phyloP scores from a whole-genome alignment of 1,140 invertebrate genomes.

The Pseudomyrmex concolor region DNA sequence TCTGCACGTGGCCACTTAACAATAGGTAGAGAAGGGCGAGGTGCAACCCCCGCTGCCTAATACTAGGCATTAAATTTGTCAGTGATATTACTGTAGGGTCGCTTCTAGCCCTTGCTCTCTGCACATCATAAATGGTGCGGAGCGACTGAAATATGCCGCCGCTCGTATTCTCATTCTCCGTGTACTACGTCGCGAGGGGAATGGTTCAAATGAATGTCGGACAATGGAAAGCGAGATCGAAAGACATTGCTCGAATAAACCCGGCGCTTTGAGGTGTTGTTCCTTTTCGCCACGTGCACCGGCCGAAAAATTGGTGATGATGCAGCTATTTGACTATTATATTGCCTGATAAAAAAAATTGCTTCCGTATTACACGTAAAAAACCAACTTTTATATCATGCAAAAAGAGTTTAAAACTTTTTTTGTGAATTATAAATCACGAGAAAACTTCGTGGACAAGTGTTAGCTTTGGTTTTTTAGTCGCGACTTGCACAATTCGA shows the following conservation, averaged over 20 bases:
- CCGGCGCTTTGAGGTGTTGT: constrained; percentile 29
- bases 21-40: constrained; percentile 66
- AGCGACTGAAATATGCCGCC: constrained; percentile 79
- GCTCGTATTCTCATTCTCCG: constrained; percentile 46
- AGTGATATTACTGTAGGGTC: constrained; percentile 80
- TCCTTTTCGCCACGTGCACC: constrained; percentile 23
- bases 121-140: constrained; percentile 74
- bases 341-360: neutral
- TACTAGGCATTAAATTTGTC: constrained; percentile 84
- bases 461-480: constrained; percentile 2
- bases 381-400: too few relatives aligned
- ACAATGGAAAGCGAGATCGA: constrained; percentile 43
- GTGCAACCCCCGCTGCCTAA: constrained; percentile 79
- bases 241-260: constrained; percentile 47
- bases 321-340: neutral
- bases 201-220: constrained; percentile 36
- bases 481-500: neutral
- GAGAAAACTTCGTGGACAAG: constrained; percentile 20
- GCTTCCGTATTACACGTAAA: too few relatives aligned
- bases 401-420: too few relatives aligned
- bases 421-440: neutral
- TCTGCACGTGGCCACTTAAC: constrained; percentile 84
- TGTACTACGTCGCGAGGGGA: constrained; percentile 3
- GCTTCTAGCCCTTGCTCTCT: constrained; percentile 26
- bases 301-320: neutral